Percentiles rank a stretch among this genome's conserved stretches.
Evolutionary conservation across 2,113 vertebrate genomes (phyloP).

Genomic region (Pelobates fuscus): DNA sequence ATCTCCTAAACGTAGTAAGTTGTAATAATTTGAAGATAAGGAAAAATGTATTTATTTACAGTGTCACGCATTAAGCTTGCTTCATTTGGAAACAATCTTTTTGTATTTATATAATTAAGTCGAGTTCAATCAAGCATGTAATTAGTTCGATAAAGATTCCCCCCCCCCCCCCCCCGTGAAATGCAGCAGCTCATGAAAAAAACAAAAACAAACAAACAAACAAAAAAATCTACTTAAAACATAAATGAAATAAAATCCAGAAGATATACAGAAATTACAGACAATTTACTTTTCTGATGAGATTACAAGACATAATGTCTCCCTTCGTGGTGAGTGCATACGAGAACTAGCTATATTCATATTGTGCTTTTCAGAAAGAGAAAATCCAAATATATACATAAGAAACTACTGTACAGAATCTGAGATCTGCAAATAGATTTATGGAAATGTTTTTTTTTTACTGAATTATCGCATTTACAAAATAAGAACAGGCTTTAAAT

Average conservation of each 20-base stretch:
- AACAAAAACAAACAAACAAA: not conserved
- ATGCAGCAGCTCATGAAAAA: too few relatives aligned
- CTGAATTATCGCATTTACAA: constrained; percentile 82
- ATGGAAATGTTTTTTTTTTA: constrained; percentile 73
- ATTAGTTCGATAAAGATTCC: too few relatives aligned
- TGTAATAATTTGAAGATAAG: too few relatives aligned
- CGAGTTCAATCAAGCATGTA: too few relatives aligned
- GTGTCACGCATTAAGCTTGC: too few relatives aligned
- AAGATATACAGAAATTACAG: constrained; percentile 31
- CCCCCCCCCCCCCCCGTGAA: too few relatives aligned
- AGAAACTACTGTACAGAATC: constrained; percentile 80
- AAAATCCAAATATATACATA: constrained; percentile 75
- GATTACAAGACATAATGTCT: constrained; percentile 60
- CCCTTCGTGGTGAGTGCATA: constrained; percentile 54
- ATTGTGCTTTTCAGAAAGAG: constrained; percentile 68
- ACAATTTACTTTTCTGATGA: constrained; percentile 55
- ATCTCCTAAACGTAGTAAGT: too few relatives aligned
- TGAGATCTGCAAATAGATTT: constrained; percentile 81
- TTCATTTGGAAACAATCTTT: too few relatives aligned
- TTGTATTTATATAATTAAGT: too few relatives aligned
- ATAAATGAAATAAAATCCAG: constrained; percentile 5
- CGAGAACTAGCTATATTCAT: constrained; percentile 54
- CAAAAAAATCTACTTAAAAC: too few relatives aligned
- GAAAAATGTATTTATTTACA: too few relatives aligned
- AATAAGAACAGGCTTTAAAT: constrained; percentile 91